These are phyloP conservation scores for Cyrtodaria siliqua DNA, from an alignment of 2,888 invertebrate genomes.

Conservation along the genomic window DNA sequence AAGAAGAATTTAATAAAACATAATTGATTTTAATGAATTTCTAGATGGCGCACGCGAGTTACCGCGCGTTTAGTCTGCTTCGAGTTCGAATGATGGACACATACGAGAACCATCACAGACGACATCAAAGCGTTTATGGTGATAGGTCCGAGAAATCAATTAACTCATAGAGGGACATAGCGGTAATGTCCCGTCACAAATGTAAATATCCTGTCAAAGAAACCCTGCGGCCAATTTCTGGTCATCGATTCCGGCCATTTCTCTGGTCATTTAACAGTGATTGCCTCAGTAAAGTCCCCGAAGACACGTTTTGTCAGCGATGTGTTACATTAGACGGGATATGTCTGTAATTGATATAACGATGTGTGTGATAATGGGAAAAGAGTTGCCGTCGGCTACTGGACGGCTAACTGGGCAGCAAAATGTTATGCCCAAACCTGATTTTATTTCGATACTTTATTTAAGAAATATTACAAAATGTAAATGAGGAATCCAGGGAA, in stretches of 20 bases:
- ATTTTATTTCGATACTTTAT: too few species aligned
- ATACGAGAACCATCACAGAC: constrained; percentile 19
- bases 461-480: too few species aligned
- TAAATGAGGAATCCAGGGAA: too few species aligned
- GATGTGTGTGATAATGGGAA: too few species aligned
- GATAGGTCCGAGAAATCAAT: constrained; percentile 7
- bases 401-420: too few species aligned
- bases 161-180: constrained; percentile 26
- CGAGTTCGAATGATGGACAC: constrained; percentile 22
- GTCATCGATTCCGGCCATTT: constrained; percentile 7
- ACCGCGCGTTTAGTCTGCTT: not conserved
- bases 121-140: constrained; percentile 27
- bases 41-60: constrained; percentile 32
- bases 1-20: constrained; percentile 31
- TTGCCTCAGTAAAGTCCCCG: not conserved
- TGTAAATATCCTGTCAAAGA: constrained; percentile 45
- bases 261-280: constrained; percentile 1
- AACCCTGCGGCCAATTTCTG: constrained; percentile 32
- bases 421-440: too few species aligned
- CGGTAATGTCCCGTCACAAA: constrained; percentile 53
- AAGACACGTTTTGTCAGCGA: constrained; percentile 6
- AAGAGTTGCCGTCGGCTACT: too few species aligned
- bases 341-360: too few species aligned
- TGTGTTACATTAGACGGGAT: too few species aligned
- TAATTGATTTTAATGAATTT: constrained; percentile 18